Evolutionary conservation across 2,113 vertebrate species (phyloP).

Genomic region (Pedetes capensis): DNA sequence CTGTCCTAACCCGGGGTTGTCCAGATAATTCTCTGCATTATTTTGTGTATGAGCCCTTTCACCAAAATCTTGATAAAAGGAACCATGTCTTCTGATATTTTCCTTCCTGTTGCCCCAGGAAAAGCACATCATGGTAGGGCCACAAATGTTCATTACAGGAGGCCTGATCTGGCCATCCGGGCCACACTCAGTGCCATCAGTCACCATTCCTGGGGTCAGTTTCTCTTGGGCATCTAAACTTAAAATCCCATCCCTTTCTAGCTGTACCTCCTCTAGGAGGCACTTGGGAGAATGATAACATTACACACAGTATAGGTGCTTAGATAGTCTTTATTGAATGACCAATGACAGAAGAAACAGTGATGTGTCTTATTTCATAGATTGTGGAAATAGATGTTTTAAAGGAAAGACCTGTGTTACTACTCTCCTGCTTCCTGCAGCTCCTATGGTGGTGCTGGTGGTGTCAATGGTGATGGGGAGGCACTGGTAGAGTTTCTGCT

Average conservation of each 20-base stretch:
- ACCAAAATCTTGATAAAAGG: background rate
- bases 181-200: background rate
- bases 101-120: background rate
- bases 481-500: background rate
- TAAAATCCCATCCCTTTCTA: background rate
- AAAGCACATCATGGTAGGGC: background rate
- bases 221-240: background rate
- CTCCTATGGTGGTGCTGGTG: background rate
- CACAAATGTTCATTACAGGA: background rate
- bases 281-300: background rate
- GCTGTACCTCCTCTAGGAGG: background rate
- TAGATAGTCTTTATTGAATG: conserved; percentile 44
- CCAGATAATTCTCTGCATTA: too few species aligned
- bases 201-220: background rate
- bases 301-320: background rate
- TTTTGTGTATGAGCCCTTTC: background rate
- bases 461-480: background rate
- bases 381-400: background rate
- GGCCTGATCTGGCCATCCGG: background rate
- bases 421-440: background rate
- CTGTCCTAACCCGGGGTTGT: too few species aligned
- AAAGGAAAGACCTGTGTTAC: background rate
- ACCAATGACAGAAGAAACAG: background rate
- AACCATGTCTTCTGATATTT: background rate
- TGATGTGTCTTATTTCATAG: background rate